Evolutionary conservation across 2,113 vertebrate genomes (phyloP), one percentile per base, ranked within the genome.

Genomic region (Dissostichus mawsoni): DNA sequence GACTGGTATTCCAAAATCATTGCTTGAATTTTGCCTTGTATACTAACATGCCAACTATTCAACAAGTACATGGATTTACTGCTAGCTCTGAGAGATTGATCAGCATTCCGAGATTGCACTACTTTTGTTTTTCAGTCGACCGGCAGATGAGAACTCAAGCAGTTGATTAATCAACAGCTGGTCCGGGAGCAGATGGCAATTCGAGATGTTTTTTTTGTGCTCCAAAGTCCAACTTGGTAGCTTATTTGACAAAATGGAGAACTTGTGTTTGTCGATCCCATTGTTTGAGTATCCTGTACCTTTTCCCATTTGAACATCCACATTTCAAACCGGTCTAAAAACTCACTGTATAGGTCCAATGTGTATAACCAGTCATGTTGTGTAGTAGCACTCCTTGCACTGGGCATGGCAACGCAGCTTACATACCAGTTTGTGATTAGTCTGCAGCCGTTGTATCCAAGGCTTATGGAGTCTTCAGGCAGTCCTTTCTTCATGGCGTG

Each of bases 1-100:
- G 70, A 82, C 75, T 72, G 83, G 86, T 88, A 73, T 76, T 75
- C 74, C 76, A 73, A 84, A 83, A 83, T 79, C 84, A 76, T 86
- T 87, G 74, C 85, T 88, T 71, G 53, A 86, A 57, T 56, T 64
- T 44, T 58, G 41, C 68, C 59, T 74, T 11, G 25, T 69, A 58
- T 67, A 62, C 23, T 17, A 14, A 53, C 3, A 47, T 76, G 63
- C 76, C 79, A 81, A 64, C 56, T 25, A 71, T 66, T 81, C 58
- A 65, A 74, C 65, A 67, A 50, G 53, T 75, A 70, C 47, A 64
- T n/a, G 0, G 18, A 76, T 70, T 29, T 78, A 62, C 36, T 36
- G 33, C 65, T 14, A 83, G 23, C 55, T 82, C 58, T 57, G 71
- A 66, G 71, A 51, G 68, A 29, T 25, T 33, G 2, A 76, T 76